Base-by-base conservation (phyloP, 2,797 vertebrate species). In the Leptatherina wallacei region DNA sequence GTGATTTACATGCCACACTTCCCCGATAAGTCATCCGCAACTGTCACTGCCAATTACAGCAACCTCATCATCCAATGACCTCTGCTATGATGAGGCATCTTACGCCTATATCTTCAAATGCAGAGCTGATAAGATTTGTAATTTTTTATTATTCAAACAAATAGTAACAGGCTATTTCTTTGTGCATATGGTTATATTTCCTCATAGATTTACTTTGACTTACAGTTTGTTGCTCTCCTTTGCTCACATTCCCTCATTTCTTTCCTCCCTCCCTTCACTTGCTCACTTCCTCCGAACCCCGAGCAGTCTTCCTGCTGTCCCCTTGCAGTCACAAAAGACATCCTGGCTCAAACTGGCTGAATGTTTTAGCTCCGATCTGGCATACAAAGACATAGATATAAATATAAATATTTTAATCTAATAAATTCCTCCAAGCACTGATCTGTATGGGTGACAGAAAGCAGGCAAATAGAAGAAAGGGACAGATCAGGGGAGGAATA, bases 281-380 rank as follows among this genome's bases (percentile, higher is more conserved):
- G 76, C 61, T 69, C 77, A 87, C 89, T 94, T 94, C 93, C 93
- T 93, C 72, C 80, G 75, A 80, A 89, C 88, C 83, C 83, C 83
- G 44, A 88, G 82, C 86, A 18, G 85, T 88, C 91, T 93, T 94
- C 93, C 92, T 93, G 93, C 88, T 88, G 85, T 91, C 92, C 87
- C 87, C 75, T 81, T 82, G 78, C 78, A 64, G 77, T 87, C 82
- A 84, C 88, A 88, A 82, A 89, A 90, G 89, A 93, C 90, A 94
- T 94, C 91, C 91, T 93, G 91, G 75, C 65, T 77, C 61, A 54
- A 52, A 66, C 44, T 13, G 71, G 33, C 70, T 51, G 32, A 76
- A 69, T 69, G 58, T 62, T 85, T 83, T 40, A 73, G 62, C 69
- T 78, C 51, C 40, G 57, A 73, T 61, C 55, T 51, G 73, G 38